Base-by-base conservation (phyloP, 2,113 vertebrate genomes). In the Myiagra hebetior region DNA sequence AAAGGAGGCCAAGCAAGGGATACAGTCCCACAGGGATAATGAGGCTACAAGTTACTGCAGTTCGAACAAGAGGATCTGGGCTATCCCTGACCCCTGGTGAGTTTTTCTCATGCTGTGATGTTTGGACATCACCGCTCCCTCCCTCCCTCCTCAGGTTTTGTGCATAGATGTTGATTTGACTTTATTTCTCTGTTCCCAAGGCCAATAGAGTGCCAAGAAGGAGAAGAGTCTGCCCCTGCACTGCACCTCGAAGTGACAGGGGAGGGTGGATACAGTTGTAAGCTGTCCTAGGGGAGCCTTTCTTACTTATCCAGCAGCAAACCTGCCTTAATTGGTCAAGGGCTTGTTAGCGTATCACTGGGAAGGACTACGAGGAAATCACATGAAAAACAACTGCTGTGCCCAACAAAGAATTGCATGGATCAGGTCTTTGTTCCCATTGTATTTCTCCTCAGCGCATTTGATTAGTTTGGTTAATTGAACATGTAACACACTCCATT, bases 401-500 rank as follows among this genome's bases (percentile, higher is more conserved):
- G 63, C 67, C 56, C 55, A 39, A 13, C 31, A 87, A 93, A 57
- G 83, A 47, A 18, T 1, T 47, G 67, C 67, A 26, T 15, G 63
- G 50, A 33, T 76, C 42, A 76, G 65, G 63, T 22, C 52, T 94
- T 92, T 83, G 65, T 67, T 93, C 79, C 59, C 46, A 9, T 28
- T 31, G 7, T 84, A 87, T 57, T 96, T 96, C 81, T 93, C 92
- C 60, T 44, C 59, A 69, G 60, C 4, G 5, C 56, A 35, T 91
- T 85, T 92, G 92, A 96, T 97, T 68, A 81, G 62, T 92, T 95
- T 95, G 80, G 96, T 93, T 97, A 95, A 96, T 95, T 95, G 95
- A 96, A 97, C 75, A 91, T 47, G 95, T 60, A 94, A 81, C 94
- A 96, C 76, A 91, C 57, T 90, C 69, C 76, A 91, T 96, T 76